Evolutionary conservation across 2,797 vertebrate genomes (phyloP), one percentile per base, ranked within the genome.

Genomic region (Siniperca undulata): DNA sequence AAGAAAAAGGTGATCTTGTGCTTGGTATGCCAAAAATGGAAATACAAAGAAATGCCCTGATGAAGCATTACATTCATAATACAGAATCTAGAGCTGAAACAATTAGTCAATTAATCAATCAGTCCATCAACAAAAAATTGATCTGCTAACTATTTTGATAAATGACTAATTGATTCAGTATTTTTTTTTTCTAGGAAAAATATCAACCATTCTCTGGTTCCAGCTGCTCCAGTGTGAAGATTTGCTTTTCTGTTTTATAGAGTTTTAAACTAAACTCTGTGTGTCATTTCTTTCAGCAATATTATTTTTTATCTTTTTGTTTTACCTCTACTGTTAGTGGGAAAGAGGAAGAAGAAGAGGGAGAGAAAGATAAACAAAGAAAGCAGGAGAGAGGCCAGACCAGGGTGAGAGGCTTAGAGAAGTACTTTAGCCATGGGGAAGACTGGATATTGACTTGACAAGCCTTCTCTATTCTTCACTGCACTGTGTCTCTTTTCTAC

Each of bases 361-460:
- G 17, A 70, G 62, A 76, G 46, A 75, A 61, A 83, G 70, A 85
- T 36, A 84, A 77, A 89, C 61, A 88, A 80, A 80, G 62, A 81
- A 69, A 77, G 67, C 53, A 65, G 36, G 60, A 72, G 74, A 82
- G 71, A 85, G 77, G 69, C 16, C 75, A 82, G 70, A 77, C 66
- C 74, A 68, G 67, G 58, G 53, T 80, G 42, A 86, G 80, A 87
- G 87, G 77, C 76, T 90, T 82, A 87, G 72, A 86, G 70, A 78
- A 88, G 76, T 79, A 58, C 79, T 89, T 87, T 80, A 86, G 89
- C 91, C 87, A 81, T 75, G 64, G 73, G 87, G 87, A 75, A 92
- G 77, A 82, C 80, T 61, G 34, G 73, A 84, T 91, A 91, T 92
- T 88, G 87, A 92, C 83, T 86, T 30, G 16, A 83, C 81, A 79